A percentile compares a stretch with the other conserved stretches of the same genome.
Evolutionary conservation across 2,888 invertebrate genomes (phyloP).

Genomic region (Micropterix aruncella): DNA sequence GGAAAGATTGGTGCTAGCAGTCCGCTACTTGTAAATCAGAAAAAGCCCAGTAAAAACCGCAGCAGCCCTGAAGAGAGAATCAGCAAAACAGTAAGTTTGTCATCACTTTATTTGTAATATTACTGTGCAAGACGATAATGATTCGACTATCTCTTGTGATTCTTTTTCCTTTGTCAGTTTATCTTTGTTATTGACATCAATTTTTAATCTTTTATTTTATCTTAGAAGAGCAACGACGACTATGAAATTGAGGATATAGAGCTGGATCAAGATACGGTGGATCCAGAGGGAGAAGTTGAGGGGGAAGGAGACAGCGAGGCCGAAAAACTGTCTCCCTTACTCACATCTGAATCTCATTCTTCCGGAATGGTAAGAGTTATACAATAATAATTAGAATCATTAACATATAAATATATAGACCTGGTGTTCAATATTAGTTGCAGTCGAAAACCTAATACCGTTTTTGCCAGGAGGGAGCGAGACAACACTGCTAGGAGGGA

Average conservation of each 20-base stretch:
- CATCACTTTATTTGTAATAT: background rate
- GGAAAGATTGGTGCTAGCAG: conserved; percentile 26
- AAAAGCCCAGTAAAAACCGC: conserved; percentile 8
- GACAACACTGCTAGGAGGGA: too few relatives aligned
- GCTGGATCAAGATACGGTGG: conserved; percentile 10
- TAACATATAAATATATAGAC: too few relatives aligned
- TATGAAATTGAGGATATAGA: conserved; percentile 12
- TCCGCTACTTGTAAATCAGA: conserved; percentile 24
- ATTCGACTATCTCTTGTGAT: too few relatives aligned
- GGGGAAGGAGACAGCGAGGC: conserved; percentile 70
- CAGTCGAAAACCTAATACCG: too few relatives aligned
- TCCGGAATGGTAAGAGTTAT: too few relatives aligned
- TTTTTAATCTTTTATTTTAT: background rate
- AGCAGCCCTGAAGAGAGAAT: background rate
- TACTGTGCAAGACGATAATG: too few relatives aligned
- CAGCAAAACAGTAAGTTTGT: background rate
- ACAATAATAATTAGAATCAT: too few relatives aligned
- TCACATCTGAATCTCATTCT: conserved; percentile 34
- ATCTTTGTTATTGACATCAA: too few relatives aligned
- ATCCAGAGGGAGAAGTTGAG: conserved; percentile 18
- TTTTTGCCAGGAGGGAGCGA: too few relatives aligned
- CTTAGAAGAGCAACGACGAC: conserved; percentile 8
- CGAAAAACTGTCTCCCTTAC: conserved; percentile 66
- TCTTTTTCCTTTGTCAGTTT: too few relatives aligned
- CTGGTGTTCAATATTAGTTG: too few relatives aligned